phyloP scores from a whole-genome alignment of 2,113 vertebrate genomes.

The Butastur rufipennis region DNA sequence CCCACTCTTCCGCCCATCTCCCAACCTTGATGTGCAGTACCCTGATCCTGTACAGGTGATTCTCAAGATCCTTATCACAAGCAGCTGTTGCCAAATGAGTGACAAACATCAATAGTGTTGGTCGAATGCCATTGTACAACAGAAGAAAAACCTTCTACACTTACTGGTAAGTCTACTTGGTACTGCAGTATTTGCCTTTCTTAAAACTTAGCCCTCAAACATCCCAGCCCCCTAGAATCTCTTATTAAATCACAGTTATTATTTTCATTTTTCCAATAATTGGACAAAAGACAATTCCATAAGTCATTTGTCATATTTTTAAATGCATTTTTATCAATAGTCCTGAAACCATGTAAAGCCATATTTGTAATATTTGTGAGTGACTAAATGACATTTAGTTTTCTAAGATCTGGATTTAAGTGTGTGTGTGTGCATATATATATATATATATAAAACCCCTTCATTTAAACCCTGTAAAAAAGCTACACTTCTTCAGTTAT shows the following conservation, averaged over 20 bases:
- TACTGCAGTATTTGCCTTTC: neutral
- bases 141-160: neutral
- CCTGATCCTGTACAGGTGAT: constrained; percentile 74
- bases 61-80: constrained; percentile 57
- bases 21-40: constrained; percentile 49
- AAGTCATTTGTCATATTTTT: neutral
- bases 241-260: neutral
- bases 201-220: neutral
- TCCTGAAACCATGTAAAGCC: neutral
- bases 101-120: neutral
- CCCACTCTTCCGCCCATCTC: constrained; percentile 64
- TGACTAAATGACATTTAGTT: neutral
- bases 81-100: constrained; percentile 70
- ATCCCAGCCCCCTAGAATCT: neutral
- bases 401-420: neutral
- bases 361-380: neutral
- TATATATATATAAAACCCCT: neutral
- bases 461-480: neutral
- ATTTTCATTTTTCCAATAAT: neutral
- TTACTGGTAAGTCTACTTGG: neutral
- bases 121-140: accelerated
- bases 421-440: too few relatives aligned
- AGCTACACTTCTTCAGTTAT: neutral
- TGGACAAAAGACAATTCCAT: neutral
- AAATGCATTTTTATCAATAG: neutral